Base-by-base conservation (phyloP, 2,113 vertebrate genomes). In the Brachypodius melanocephalos region DNA sequence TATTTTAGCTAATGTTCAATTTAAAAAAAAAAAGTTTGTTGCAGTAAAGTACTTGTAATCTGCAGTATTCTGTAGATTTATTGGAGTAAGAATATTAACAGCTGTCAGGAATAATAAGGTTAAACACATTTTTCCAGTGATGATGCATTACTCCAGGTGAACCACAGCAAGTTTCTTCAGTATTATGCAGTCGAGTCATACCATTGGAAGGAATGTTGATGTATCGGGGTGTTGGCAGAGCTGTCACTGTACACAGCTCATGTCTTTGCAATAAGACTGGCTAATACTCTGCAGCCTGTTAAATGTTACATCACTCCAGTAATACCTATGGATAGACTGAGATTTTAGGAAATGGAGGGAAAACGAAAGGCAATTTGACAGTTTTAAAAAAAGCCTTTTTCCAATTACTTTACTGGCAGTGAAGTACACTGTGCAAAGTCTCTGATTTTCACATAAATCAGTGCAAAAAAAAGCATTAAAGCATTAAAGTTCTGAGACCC, bases 61-160 rank as follows among this genome's bases (percentile, higher is more conserved):
- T 32, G 40, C 76, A 84, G 14, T 62, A 88, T 67, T 83, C 75
- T 90, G 42, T 59, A 79, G 66, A 55, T 78, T 73, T 68, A 82
- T 78, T 89, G 65, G 89, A 94, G 42, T 75, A 46, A 95, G 52
- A 46, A 46, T 94, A 77, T 92, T 90, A 84, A 82, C 93, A 97
- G 97, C 97, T 97, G 96, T 94, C 95, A 71, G 75, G 54, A 95
- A 34, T 28, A 69, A 66, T 51, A 52, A 72, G 85, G 63, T 69
- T 72, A 45, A 82, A 69, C 28, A 29, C 24, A 21, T 68, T 94
- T 90, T 96, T 88, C 48, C 48, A 59, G 85, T 66, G 67, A 17
- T 85, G 43, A 76, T 6, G 18, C 68, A 14, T 91, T 68, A 83
- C 71, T 94, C 93, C 80, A 84, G 74, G 91, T 90, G 75, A 57